These are phyloP conservation scores for Erpobdella octoculata DNA, from an alignment of 2,888 invertebrate genomes.

Conservation along the genomic window DNA sequence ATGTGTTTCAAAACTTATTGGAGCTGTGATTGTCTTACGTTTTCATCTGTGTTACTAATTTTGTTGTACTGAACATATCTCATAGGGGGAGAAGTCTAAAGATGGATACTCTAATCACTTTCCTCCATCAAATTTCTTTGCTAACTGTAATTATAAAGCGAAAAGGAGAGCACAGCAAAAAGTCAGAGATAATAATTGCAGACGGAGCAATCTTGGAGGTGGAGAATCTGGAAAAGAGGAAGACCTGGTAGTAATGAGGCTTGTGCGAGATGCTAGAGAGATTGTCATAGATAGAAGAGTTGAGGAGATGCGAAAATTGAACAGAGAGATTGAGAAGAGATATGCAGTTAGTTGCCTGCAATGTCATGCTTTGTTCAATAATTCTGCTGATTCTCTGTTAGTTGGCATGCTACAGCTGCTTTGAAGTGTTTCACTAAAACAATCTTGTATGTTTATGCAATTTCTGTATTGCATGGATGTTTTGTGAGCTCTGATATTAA, in stretches of 20 bases:
- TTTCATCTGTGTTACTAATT: too few species aligned
- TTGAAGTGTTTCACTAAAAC: too few species aligned
- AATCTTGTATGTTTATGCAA: too few species aligned
- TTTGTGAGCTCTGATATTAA: too few species aligned
- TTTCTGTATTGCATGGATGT: too few species aligned
- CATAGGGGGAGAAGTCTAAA: background rate
- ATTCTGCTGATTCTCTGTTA: too few species aligned
- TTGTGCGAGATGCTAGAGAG: constrained; percentile 4
- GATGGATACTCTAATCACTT: background rate
- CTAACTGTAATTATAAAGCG: background rate
- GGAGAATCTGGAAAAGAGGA: background rate
- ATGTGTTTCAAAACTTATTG: too few species aligned
- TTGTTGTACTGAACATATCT: constrained; percentile 4
- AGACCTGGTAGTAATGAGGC: constrained; percentile 7
- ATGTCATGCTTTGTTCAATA: too few species aligned
- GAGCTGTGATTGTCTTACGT: too few species aligned
- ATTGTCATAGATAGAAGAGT: constrained; percentile 17
- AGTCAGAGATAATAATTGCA: background rate
- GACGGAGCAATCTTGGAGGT: background rate
- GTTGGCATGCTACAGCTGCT: too few species aligned
- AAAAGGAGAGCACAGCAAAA: background rate
- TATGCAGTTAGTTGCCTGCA: constrained; percentile 12
- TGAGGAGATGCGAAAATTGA: constrained; percentile 13
- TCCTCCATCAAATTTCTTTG: background rate
- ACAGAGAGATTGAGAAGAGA: constrained; percentile 14